Evolutionary conservation across 2,888 invertebrate genomes (phyloP), one percentile per base, ranked within the genome.

Genomic region (Aromia moschata): DNA sequence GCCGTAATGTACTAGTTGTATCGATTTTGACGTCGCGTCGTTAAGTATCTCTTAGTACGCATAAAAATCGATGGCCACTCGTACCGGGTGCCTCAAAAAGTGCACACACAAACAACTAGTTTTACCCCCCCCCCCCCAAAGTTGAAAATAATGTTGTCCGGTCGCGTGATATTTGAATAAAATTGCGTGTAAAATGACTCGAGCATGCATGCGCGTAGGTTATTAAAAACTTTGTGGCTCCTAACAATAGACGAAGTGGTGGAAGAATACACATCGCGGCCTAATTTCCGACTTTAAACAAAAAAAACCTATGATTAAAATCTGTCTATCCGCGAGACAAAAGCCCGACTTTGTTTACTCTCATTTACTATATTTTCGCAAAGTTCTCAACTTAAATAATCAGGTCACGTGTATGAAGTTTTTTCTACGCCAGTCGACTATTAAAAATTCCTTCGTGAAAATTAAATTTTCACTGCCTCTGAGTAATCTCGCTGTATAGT

Each of bases 1-100:
- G 16, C 15, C 25, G 15, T 46, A 46, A 46, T 46, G 14, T 43
- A 43, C 43, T 43, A 14, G 17, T 11, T 9, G 12, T 11, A 33
- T 33, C 33, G 33, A 33, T 33, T 33, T 2, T 33, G n/a, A 33
- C 33, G 5, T 11, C 10, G 5, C n/a, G 2, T 3, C 7, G 3
- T 33, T 33, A 33, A 7, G 33, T 33, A 33, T n/a, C 11, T 33
- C n/a, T 11, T 10, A 33, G n/a, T 33, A 33, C 33, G n/a, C 2
- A 10, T 33, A 33, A 33, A 7, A 33, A 33, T n/a, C 33, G 33
- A 33, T 33, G 2, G 33, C 25, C 25, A 7, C n/a, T n/a, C n/a
- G n/a, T n/a, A n/a, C n/a, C n/a, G n/a, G n/a, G n/a, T n/a, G n/a
- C n/a, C n/a, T n/a, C n/a, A n/a, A n/a, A n/a, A n/a, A n/a, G n/a